Percentiles rank a stretch among this genome's conserved stretches.
Evolutionary conservation across 2,888 invertebrate species (phyloP).

Genomic region (Pristionchus exspectatus): DNA sequence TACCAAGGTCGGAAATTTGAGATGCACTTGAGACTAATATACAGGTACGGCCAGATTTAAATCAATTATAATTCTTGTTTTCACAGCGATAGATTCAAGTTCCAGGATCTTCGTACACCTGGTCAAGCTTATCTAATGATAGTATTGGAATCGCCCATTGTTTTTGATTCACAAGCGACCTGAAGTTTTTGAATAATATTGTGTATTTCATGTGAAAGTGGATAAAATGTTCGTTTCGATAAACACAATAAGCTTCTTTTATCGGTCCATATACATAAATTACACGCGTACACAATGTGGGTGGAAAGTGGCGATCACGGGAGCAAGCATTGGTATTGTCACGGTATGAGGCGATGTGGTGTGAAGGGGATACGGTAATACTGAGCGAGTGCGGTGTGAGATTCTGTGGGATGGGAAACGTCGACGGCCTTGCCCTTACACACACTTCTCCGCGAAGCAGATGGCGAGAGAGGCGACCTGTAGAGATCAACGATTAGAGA

Average conservation of each 20-base stretch:
- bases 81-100: too few relatives aligned
- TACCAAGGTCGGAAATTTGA: too few relatives aligned
- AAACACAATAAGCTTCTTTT: constrained; percentile 13
- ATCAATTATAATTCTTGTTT: too few relatives aligned
- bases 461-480: constrained; percentile 34
- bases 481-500: not conserved
- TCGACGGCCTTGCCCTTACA: not conserved
- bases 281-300: constrained; percentile 26
- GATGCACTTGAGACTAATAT: too few relatives aligned
- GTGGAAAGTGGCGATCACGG: constrained; percentile 5
- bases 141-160: too few relatives aligned
- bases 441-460: constrained; percentile 45
- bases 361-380: constrained; percentile 33
- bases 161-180: too few relatives aligned
- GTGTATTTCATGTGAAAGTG: not conserved
- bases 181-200: too few relatives aligned
- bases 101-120: too few relatives aligned
- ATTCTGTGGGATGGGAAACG: constrained; percentile 14
- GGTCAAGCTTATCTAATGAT: too few relatives aligned
- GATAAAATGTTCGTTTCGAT: not conserved
- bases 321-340: constrained; percentile 13
- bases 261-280: constrained; percentile 40
- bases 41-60: too few relatives aligned
- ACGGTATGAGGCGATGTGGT: not conserved
- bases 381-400: constrained; percentile 38